A percentile compares a stretch with the other conserved stretches of the same genome.
These are phyloP conservation scores for Eulimnadia texana DNA, from an alignment of 1,140 invertebrate genomes.

Conservation along the genomic window DNA sequence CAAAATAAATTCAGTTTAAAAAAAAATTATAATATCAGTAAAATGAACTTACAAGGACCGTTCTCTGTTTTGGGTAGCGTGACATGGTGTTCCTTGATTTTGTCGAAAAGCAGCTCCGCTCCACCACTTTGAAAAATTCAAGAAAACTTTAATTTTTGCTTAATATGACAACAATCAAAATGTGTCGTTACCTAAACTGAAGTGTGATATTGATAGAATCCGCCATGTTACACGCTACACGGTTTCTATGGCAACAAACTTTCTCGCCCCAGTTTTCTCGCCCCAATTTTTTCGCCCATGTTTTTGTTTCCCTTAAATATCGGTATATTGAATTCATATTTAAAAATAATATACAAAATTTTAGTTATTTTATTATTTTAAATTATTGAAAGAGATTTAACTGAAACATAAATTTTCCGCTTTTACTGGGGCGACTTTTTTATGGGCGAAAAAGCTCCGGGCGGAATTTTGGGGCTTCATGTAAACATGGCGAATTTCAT, in stretches of 20 bases:
- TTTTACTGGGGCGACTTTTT: too few relatives aligned
- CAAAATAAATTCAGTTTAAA: background rate
- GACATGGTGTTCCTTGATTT: conserved; percentile 55
- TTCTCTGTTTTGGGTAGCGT: conserved; percentile 34
- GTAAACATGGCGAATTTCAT: background rate
- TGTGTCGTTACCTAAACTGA: background rate
- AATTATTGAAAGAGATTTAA: too few relatives aligned
- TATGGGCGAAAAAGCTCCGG: too few relatives aligned
- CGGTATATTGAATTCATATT: background rate
- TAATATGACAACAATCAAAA: background rate
- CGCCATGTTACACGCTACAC: background rate
- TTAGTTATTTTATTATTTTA: too few relatives aligned
- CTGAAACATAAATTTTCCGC: too few relatives aligned
- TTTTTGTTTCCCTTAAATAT: too few relatives aligned
- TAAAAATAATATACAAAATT: background rate
- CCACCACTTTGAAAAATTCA: conserved; percentile 51
- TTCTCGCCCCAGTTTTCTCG: background rate
- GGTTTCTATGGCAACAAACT: background rate
- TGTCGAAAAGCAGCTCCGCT: conserved; percentile 71
- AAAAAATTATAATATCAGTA: background rate
- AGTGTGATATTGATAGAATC: background rate
- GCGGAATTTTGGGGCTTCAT: too few relatives aligned
- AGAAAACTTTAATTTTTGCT: background rate
- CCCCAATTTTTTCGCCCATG: background rate
- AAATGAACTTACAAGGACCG: conserved; percentile 4